Conservation (phyloP, 30 jellyfish, hydroid and myxozoan genomes). For the Hydractinia symbiolongicarpus region DNA sequence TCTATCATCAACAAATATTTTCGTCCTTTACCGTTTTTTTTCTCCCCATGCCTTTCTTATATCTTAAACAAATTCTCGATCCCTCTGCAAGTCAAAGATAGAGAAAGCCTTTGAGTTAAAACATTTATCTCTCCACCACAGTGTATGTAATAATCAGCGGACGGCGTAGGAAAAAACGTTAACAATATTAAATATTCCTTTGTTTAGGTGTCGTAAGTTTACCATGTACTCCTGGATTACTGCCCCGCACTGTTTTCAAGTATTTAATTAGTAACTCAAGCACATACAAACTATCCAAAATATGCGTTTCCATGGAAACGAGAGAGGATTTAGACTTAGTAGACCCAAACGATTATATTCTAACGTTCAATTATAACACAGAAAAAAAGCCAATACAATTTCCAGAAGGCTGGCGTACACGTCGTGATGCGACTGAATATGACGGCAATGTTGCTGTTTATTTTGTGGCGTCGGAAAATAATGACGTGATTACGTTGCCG, state of each 20-base stretch:
- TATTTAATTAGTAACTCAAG: slow-evolving; percentile 71
- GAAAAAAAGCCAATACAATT: slow-evolving; percentile 58
- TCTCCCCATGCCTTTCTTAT: no score
- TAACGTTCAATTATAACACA: slow-evolving; percentile 64
- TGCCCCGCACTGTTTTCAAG: slow-evolving; percentile 52
- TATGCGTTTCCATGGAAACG: slow-evolving; percentile 30
- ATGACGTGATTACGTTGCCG: slow-evolving; percentile 64
- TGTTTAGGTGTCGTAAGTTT: slow-evolving; percentile 70
- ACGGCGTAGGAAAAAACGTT: no score
- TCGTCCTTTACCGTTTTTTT: no score
- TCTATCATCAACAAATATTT: no score
- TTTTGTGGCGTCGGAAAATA: slow-evolving; percentile 43
- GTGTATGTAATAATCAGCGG: no score
- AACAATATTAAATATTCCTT: not conserved
- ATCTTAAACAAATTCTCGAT: no score
- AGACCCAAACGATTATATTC: slow-evolving; percentile 40
- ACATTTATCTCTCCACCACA: no score
- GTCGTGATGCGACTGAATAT: slow-evolving; percentile 81
- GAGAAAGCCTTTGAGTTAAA: no score
- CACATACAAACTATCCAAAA: slow-evolving; percentile 41
- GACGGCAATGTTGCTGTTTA: slow-evolving; percentile 83
- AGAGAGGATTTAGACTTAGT: not conserved
- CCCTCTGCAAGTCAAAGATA: no score
- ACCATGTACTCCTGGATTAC: slow-evolving; percentile 71
- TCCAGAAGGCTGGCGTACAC: slow-evolving; percentile 40